Conservation (phyloP, 2,113 vertebrate genomes). For the Pseudopipra pipra region DNA sequence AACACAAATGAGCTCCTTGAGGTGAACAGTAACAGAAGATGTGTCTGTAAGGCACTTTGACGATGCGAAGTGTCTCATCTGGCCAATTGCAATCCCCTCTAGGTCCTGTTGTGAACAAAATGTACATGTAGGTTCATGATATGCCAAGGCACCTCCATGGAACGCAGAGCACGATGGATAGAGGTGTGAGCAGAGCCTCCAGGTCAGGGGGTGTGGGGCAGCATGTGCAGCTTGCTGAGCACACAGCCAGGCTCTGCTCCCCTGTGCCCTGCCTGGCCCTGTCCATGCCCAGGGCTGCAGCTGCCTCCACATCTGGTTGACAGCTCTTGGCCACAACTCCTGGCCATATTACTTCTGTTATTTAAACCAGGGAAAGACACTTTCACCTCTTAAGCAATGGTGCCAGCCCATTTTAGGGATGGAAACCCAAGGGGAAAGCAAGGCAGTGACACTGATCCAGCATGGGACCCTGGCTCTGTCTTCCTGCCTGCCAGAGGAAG, state of each 20-base stretch:
- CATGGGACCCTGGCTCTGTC: not conserved
- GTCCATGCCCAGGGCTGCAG: not conserved
- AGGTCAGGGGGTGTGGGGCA: not conserved
- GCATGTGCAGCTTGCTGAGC: not conserved
- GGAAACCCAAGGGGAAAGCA: not conserved
- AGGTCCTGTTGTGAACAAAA: not conserved
- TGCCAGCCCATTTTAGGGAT: not conserved
- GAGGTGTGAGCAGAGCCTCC: not conserved
- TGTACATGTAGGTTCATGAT: not conserved
- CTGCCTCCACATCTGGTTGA: not conserved
- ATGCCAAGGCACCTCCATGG: not conserved
- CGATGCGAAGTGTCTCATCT: not conserved
- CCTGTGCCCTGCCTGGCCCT: not conserved
- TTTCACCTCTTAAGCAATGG: not conserved
- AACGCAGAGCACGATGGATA: not conserved
- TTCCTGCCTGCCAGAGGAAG: not conserved
- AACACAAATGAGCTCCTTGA: not conserved
- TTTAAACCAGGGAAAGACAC: not conserved
- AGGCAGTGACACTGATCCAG: not conserved
- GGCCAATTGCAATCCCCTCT: not conserved
- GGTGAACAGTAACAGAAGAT: not conserved
- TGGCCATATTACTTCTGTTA: not conserved
- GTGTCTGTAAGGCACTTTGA: not conserved
- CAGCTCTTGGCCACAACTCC: not conserved
- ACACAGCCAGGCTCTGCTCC: not conserved